phyloP scores from a whole-genome alignment of 2,797 vertebrate genomes.

The Xenops minutus region DNA sequence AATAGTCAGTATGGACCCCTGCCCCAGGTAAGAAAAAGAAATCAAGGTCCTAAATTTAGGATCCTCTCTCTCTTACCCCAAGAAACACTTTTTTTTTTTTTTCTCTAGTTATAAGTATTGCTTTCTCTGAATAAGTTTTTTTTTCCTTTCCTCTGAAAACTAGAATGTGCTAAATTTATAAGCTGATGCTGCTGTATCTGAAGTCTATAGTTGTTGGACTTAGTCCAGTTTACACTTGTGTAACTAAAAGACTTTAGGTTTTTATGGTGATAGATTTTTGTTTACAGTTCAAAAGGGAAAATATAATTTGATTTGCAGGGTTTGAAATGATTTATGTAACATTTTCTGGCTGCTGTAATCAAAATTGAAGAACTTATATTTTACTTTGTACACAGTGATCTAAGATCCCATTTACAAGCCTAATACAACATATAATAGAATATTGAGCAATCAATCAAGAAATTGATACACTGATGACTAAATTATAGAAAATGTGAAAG shows the following conservation, averaged over 20 bases:
- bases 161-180: neutral
- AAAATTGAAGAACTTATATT: constrained; percentile 26
- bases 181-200: neutral
- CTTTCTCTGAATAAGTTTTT: neutral
- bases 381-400: neutral
- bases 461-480: constrained; percentile 22
- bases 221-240: neutral
- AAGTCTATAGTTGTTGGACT: neutral
- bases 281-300: constrained; percentile 25
- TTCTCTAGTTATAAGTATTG: neutral
- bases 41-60: rapidly evolving
- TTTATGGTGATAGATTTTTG: neutral
- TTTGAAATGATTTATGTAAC: constrained; percentile 18
- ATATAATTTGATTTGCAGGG: neutral
- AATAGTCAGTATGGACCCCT: rapidly evolving
- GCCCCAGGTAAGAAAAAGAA: neutral
- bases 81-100: neutral
- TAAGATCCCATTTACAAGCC: constrained; percentile 41
- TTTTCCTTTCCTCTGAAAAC: neutral
- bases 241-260: neutral
- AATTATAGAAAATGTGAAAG: constrained; percentile 49
- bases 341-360: constrained; percentile 16
- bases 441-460: constrained; percentile 47
- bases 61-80: rapidly evolving
- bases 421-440: constrained; percentile 37